A percentile compares a stretch with the other conserved stretches of the same genome.
These are phyloP conservation scores for Halcyon malimbica DNA, from an alignment of 2,113 vertebrate species.

Conservation along the genomic window DNA sequence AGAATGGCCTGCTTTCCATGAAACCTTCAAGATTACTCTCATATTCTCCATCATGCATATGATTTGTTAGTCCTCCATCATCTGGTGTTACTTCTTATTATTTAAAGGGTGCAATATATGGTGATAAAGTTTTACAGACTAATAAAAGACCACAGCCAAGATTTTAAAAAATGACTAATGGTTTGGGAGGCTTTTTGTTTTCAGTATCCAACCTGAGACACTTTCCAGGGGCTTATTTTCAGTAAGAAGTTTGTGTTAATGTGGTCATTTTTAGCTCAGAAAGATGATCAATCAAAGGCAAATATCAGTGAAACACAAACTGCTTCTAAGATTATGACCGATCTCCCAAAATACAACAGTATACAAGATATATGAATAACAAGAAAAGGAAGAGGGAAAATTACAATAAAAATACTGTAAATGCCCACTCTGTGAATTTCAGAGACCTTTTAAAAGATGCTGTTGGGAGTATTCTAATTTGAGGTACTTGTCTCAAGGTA, in stretches of 20 bases:
- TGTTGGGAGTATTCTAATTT: neutral
- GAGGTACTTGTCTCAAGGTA: neutral
- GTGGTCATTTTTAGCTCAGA: neutral
- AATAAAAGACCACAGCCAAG: slow-evolving; percentile 6
- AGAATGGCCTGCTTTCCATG: neutral
- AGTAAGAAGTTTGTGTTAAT: neutral
- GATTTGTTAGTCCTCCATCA: neutral
- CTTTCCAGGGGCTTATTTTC: neutral
- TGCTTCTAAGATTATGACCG: neutral
- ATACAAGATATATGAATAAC: neutral
- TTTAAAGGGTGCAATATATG: neutral
- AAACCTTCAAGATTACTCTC: neutral
- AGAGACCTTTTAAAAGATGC: neutral
- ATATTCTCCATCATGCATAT: neutral
- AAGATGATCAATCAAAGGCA: neutral
- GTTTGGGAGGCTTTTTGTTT: neutral
- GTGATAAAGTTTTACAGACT: slow-evolving; percentile 41
- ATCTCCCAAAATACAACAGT: neutral
- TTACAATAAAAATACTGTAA: neutral
- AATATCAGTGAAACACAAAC: neutral
- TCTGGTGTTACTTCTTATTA: neutral
- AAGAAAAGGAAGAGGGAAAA: neutral
- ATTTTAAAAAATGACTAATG: slow-evolving; percentile 10
- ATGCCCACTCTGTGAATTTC: neutral
- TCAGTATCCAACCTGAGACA: neutral